Conservation (phyloP, 2,888 invertebrate species). For the Galerucella pusilla region DNA sequence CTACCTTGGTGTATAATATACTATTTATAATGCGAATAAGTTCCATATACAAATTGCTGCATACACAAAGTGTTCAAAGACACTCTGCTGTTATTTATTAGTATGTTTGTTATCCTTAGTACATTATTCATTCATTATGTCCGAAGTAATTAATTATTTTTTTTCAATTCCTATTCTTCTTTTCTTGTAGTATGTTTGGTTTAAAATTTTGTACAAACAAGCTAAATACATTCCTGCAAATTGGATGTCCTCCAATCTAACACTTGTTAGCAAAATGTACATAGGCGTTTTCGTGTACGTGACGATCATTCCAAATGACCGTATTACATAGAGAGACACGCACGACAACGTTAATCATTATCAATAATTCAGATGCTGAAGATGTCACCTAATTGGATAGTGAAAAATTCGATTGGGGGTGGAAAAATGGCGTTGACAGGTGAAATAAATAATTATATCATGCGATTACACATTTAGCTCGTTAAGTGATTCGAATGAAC, state of each 20-base stretch:
- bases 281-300: slow-evolving; percentile 43
- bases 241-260: slow-evolving; percentile 39
- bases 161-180: not conserved
- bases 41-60: too few relatives aligned
- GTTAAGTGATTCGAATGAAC: not conserved
- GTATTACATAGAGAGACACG: slow-evolving; percentile 31
- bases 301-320: slow-evolving; percentile 37
- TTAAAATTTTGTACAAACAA: not conserved
- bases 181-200: not conserved
- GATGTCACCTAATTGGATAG: slow-evolving; percentile 27
- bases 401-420: slow-evolving; percentile 23
- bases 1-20: too few relatives aligned
- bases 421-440: not conserved
- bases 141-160: too few relatives aligned
- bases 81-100: too few relatives aligned
- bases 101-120: too few relatives aligned
- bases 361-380: slow-evolving; percentile 31
- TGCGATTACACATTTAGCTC: not conserved
- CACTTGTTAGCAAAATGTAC: slow-evolving; percentile 45
- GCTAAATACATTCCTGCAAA: slow-evolving; percentile 7
- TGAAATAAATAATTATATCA: not conserved
- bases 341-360: slow-evolving; percentile 32
- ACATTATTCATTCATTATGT: too few relatives aligned
- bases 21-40: too few relatives aligned
- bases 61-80: too few relatives aligned